Evolutionary conservation across 2,888 invertebrate species (phyloP).

Genomic region (Drosophila melanosoma): DNA sequence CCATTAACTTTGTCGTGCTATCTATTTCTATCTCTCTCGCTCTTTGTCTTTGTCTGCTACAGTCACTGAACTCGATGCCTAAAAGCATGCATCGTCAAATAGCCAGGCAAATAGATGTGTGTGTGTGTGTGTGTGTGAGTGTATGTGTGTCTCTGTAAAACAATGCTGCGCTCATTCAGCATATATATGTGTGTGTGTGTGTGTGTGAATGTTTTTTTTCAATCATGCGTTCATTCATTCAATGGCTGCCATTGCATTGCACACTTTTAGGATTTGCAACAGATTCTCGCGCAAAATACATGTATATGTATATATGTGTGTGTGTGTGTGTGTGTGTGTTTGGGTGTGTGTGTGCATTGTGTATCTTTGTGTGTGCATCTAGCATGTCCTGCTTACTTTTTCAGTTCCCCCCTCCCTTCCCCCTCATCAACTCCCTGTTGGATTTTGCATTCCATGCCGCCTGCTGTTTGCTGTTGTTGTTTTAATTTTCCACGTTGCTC

Average conservation of each 20-base stretch:
- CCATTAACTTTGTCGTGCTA: background rate
- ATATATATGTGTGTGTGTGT: conserved; percentile 12
- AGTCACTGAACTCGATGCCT: conserved; percentile 72
- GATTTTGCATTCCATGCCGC: conserved; percentile 24
- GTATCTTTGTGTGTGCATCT: conserved; percentile 11
- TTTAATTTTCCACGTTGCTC: conserved; percentile 57
- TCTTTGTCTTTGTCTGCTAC: conserved; percentile 22
- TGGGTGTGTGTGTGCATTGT: conserved; percentile 10
- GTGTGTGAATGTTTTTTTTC: conserved; percentile 69
- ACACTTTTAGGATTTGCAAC: conserved; percentile 76
- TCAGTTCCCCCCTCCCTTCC: background rate
- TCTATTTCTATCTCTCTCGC: conserved; percentile 3
- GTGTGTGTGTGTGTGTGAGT: conserved; percentile 8
- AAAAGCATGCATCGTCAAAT: conserved; percentile 53
- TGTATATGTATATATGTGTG: background rate
- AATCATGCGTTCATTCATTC: conserved; percentile 74
- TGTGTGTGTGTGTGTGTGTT: conserved; percentile 9
- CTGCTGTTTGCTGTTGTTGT: conserved; percentile 36
- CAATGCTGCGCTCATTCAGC: conserved; percentile 21
- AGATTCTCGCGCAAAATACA: conserved; percentile 56
- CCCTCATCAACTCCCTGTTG: background rate
- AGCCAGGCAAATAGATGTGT: conserved; percentile 24
- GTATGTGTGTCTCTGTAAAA: conserved; percentile 24
- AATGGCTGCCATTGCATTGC: conserved; percentile 66
- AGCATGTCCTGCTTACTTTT: conserved; percentile 4